A percentile compares a stretch with the other conserved stretches of the same genome.
Conservation (phyloP, 2,797 vertebrate species). For the Sphenodon punctatus region DNA sequence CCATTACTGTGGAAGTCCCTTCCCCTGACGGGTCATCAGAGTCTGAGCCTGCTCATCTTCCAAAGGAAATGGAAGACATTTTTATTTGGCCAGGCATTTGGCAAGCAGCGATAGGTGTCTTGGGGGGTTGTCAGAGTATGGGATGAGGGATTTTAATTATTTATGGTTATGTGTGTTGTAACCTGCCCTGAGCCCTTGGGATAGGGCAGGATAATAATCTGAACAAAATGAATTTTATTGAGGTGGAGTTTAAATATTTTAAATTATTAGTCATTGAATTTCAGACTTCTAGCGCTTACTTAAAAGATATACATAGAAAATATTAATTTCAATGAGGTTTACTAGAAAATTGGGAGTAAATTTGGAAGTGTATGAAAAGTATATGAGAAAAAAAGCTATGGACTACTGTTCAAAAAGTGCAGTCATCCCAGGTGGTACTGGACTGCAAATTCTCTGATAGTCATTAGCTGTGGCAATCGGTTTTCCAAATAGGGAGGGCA, state of each 20-base stretch:
- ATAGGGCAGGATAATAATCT: no score
- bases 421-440: neutral
- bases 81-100: no score
- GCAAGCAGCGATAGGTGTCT: no score
- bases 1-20: no score
- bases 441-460: neutral
- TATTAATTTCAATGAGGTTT: neutral
- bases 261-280: neutral
- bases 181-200: no score
- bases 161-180: no score
- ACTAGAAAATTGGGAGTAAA: neutral
- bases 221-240: neutral
- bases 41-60: no score
- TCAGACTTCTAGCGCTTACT: neutral
- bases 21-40: no score
- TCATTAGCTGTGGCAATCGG: neutral
- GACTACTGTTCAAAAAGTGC: neutral
- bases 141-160: neutral
- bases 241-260: neutral
- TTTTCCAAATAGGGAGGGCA: neutral
- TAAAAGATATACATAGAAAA: neutral
- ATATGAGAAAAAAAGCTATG: neutral
- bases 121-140: no score
- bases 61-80: no score
- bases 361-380: neutral